A percentile compares a stretch with the other conserved stretches of the same genome.
These are phyloP conservation scores for Cephonodes hylas DNA, from an alignment of 2,888 invertebrate genomes.

Conservation along the genomic window DNA sequence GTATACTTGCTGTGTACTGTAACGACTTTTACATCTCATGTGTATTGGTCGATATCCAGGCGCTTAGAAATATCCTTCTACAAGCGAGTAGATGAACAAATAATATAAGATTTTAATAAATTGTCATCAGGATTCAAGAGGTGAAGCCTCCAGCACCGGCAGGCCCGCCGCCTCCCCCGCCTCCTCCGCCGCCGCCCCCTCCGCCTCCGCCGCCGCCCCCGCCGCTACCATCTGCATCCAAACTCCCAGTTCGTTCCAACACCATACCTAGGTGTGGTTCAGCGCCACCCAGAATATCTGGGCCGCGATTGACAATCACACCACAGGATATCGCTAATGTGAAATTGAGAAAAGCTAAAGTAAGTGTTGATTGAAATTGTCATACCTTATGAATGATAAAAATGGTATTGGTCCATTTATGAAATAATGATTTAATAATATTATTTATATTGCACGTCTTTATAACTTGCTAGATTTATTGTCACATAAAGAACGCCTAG, in stretches of 20 bases:
- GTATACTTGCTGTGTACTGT: too few relatives aligned
- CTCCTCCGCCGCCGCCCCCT: slow-evolving; percentile 54
- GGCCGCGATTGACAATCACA: slow-evolving; percentile 65
- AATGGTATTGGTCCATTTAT: not conserved
- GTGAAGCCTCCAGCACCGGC: slow-evolving; percentile 22
- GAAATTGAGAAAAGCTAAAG: slow-evolving; percentile 70
- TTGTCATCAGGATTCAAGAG: slow-evolving; percentile 34
- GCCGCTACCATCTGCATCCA: slow-evolving; percentile 37
- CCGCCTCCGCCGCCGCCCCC: slow-evolving; percentile 58
- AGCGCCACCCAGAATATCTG: slow-evolving; percentile 60
- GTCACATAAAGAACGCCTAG: too few relatives aligned
- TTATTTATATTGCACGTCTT: too few relatives aligned
- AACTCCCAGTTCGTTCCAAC: slow-evolving; percentile 49
- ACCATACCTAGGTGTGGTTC: slow-evolving; percentile 68
- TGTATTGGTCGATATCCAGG: too few relatives aligned
- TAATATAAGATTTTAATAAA: too few relatives aligned
- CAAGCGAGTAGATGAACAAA: too few relatives aligned
- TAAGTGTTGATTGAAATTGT: slow-evolving; percentile 22
- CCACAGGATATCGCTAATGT: slow-evolving; percentile 75
- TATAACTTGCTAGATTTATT: too few relatives aligned
- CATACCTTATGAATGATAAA: not conserved
- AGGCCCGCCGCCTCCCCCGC: slow-evolving; percentile 32
- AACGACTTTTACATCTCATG: too few relatives aligned
- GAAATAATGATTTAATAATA: too few relatives aligned
- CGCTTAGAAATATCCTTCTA: too few relatives aligned